A percentile compares a stretch with the other conserved stretches of the same genome.
These are phyloP conservation scores for Charina bottae DNA, from an alignment of 2,113 vertebrate species.

Conservation along the genomic window DNA sequence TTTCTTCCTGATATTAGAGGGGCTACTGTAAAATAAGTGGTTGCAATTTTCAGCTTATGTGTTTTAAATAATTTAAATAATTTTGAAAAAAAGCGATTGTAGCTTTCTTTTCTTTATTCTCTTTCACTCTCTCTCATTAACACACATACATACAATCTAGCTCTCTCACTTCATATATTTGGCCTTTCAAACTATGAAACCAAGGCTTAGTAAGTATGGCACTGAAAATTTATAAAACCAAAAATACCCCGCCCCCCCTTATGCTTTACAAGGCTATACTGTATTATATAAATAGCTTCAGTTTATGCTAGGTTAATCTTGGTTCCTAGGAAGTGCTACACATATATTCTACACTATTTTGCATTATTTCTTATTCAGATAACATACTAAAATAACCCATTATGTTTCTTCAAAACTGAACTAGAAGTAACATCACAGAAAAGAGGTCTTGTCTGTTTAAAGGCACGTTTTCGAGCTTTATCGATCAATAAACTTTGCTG, in stretches of 20 bases:
- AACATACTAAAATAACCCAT: constrained; percentile 62
- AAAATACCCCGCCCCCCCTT: not conserved
- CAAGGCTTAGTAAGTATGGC: constrained; percentile 45
- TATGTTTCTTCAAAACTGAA: constrained; percentile 66
- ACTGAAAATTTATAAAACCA: constrained; percentile 23
- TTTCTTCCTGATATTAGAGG: not conserved
- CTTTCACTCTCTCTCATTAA: constrained; percentile 21
- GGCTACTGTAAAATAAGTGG: not conserved
- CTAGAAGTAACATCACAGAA: constrained; percentile 17
- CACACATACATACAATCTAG: constrained; percentile 23
- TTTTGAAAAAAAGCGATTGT: constrained; percentile 24
- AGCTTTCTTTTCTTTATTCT: not conserved
- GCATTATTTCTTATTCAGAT: constrained; percentile 44
- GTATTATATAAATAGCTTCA: constrained; percentile 50
- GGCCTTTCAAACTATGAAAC: constrained; percentile 50
- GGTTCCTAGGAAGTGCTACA: constrained; percentile 64
- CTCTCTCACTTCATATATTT: not conserved
- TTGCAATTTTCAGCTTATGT: not conserved
- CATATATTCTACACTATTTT: constrained; percentile 64
- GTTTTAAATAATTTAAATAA: constrained; percentile 40
- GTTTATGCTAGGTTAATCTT: constrained; percentile 50
- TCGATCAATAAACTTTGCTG: constrained; percentile 6
- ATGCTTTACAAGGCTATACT: constrained; percentile 58
- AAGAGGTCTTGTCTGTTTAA: fast-evolving
- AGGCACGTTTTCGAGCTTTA: not conserved